Evolutionary conservation across 1,140 invertebrate species (phyloP).

Genomic region (Macrocentrus cingulum): DNA sequence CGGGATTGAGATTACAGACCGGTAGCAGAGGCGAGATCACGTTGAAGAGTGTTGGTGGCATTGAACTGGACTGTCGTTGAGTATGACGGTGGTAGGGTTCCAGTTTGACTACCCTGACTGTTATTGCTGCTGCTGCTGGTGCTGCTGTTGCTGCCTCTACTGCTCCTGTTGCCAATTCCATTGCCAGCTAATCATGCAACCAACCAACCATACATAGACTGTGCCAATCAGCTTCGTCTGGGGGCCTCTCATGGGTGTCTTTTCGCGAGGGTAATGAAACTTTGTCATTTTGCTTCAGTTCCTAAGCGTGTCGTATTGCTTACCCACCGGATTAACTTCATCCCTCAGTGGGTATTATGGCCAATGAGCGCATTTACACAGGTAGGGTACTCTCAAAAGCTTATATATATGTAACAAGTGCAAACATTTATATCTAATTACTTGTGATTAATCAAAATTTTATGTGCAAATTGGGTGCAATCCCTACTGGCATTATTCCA

Average conservation of each 20-base stretch:
- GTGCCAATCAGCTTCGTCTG: constrained; percentile 22
- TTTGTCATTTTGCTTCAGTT: no score
- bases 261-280: no score
- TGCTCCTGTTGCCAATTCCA: constrained; percentile 38
- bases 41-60: constrained; percentile 40
- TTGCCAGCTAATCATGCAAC: constrained; percentile 57
- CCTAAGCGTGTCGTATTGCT: no score
- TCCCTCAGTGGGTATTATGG: no score
- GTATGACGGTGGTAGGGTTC: constrained; percentile 40
- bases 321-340: no score
- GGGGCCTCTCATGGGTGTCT: not conserved
- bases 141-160: constrained; percentile 40
- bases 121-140: constrained; percentile 46
- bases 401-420: no score
- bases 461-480: no score
- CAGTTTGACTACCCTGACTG: constrained; percentile 55
- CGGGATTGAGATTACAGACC: constrained; percentile 44
- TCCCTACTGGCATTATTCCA: no score
- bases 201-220: constrained; percentile 40
- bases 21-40: constrained; percentile 47
- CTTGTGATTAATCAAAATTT: no score
- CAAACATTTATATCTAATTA: no score
- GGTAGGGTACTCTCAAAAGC: no score
- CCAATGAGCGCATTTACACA: no score
- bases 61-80: constrained; percentile 38